These are phyloP conservation scores for Mylabris phalerata DNA, from an alignment of 1,140 invertebrate genomes.

Conservation along the genomic window DNA sequence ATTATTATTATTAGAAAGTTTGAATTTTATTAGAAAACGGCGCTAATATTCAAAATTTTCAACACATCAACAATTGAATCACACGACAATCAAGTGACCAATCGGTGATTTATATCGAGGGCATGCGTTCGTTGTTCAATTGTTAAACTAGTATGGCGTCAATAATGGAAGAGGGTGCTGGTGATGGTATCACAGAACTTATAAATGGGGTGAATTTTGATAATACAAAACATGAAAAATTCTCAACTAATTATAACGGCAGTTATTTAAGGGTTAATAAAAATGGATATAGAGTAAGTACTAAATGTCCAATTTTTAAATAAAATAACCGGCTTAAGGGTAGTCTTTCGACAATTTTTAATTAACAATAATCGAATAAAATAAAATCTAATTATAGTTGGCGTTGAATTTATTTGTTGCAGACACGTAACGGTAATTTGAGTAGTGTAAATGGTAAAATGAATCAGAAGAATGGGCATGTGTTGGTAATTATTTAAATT, in stretches of 20 bases:
- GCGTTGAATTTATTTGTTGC: not conserved
- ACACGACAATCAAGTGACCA: not conserved
- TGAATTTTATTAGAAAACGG: too few relatives aligned
- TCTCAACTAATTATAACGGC: not conserved
- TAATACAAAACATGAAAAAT: conserved; percentile 13
- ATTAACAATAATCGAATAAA: too few relatives aligned
- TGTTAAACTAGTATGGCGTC: conserved; percentile 13
- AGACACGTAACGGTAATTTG: not conserved
- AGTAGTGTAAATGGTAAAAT: conserved; percentile 5
- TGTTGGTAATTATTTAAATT: conserved; percentile 8
- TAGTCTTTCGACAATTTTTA: too few relatives aligned
- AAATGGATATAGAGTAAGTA: conserved; percentile 10
- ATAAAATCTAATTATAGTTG: too few relatives aligned
- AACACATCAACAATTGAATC: too few relatives aligned
- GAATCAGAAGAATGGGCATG: conserved; percentile 10
- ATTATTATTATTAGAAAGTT: too few relatives aligned
- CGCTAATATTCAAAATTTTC: too few relatives aligned
- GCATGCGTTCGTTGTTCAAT: not conserved
- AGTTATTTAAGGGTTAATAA: conserved; percentile 4
- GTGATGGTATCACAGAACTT: conserved; percentile 23
- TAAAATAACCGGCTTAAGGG: too few relatives aligned
- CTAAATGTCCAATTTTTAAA: too few relatives aligned
- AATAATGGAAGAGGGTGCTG: conserved; percentile 24
- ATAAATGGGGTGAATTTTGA: conserved; percentile 21
- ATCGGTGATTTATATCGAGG: not conserved